Evolutionary conservation across 2,888 invertebrate species (phyloP), one percentile per base, ranked within the genome.

Genomic region (Tenthredo amoena): DNA sequence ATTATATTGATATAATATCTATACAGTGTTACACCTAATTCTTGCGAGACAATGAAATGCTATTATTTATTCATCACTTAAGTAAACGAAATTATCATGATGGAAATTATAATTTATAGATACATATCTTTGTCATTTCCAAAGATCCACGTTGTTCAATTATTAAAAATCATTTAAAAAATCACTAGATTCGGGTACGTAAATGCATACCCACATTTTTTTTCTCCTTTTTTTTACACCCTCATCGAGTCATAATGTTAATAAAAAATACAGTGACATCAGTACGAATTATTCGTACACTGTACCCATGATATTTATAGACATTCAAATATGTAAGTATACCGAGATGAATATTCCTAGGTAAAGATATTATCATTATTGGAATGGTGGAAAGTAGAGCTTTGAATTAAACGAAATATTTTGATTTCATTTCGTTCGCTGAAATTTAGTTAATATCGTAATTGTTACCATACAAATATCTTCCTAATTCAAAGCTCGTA

Each of bases 401-500:
- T 40, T 81, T 40, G 50, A 77, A 34, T 21, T 76, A 18, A 15
- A 12, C 26, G 37, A 31, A 26, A 9, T 31, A 76, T 31, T 15
- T 76, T 15, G 15, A 40, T 26, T 26, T 76, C 26, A 21, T 15
- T 26, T 21, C 76, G 18, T 26, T 47, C 26, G 15, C 15, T 50
- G 26, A 76, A 76, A 37, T 47, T 76, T 76, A 31, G 6, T 58
- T 58, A 12, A 43, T 76, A 76, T 47, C 62, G 43, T 26, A 10
- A 76, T 76, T 76, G 55, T 79, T 79, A 79, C 55, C n/a, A n/a
- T 26, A 82, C 55, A 79, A 65, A 65, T 40, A 43, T 26, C 40
- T 82, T 65, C 31, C 12, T 65, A 40, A 26, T 82, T 76, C 76
- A 47, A 55, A 77, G 50, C 77, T 55, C 43, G 12, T 26, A 47